Percentiles rank a stretch among this genome's conserved stretches.
Conservation (phyloP, 2,113 vertebrate species). For the Planiliza haematocheilus region DNA sequence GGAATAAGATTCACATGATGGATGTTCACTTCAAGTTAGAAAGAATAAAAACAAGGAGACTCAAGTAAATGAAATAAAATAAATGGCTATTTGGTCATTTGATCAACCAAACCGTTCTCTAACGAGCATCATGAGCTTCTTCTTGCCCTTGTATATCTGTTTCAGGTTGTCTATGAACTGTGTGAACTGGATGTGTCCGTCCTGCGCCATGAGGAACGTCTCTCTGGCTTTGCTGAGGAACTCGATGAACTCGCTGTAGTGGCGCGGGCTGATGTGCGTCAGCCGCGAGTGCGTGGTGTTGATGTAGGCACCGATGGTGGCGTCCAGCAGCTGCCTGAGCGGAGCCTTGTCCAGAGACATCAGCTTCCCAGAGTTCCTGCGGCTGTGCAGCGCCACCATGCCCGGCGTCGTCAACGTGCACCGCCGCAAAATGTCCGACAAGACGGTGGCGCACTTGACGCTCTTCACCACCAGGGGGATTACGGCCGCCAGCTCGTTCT, state of each 20-base stretch:
- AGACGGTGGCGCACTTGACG: conserved; percentile 94
- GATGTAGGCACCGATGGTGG: conserved; percentile 76
- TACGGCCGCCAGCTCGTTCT: conserved; percentile 95
- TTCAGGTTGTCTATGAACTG: conserved; percentile 80
- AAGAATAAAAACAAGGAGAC: conserved; percentile 49
- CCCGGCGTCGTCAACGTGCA: conserved; percentile 92
- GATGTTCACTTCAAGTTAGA: conserved; percentile 82
- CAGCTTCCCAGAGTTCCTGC: conserved; percentile 75
- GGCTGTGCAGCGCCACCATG: conserved; percentile 70
- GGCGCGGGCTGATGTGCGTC: conserved; percentile 77
- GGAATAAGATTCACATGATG: conserved; percentile 39
- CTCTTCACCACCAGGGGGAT: conserved; percentile 98
- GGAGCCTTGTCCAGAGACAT: conserved; percentile 77
- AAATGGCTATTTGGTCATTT: not conserved
- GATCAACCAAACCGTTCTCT: conserved; percentile 73
- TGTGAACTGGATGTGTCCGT: conserved; percentile 75
- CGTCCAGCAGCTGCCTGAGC: conserved; percentile 75
- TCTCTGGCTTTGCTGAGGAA: conserved; percentile 76
- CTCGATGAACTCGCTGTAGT: conserved; percentile 79
- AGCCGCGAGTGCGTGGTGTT: conserved; percentile 75
- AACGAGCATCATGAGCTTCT: conserved; percentile 79
- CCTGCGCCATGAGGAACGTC: conserved; percentile 75
- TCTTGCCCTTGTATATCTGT: conserved; percentile 79
- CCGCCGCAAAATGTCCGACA: conserved; percentile 95
- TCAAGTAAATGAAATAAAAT: conserved; percentile 37